Evolutionary conservation across 1,140 invertebrate species (phyloP).

Genomic region (Hyposmocoma kahamanoa): DNA sequence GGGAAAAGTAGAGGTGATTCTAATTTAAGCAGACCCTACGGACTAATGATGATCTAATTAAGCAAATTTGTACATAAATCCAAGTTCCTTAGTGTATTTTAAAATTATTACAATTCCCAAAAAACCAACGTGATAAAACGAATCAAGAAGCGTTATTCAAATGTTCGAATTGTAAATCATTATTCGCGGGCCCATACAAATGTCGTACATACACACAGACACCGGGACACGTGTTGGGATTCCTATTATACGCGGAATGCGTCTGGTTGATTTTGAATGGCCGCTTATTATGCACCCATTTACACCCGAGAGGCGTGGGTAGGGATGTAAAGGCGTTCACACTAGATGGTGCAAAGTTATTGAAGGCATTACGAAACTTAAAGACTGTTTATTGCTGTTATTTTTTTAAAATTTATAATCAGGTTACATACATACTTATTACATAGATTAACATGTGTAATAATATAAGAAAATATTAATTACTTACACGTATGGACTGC

Average conservation of each 20-base stretch:
- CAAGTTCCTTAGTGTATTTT: too few relatives aligned
- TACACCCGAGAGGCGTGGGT: constrained; percentile 39
- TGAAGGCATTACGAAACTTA: background rate
- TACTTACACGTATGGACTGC: too few relatives aligned
- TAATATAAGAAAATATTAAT: too few relatives aligned
- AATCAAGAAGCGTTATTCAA: too few relatives aligned
- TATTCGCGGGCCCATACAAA: constrained; percentile 52
- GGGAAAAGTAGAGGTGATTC: too few relatives aligned
- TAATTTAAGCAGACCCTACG: too few relatives aligned
- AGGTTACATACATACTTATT: background rate
- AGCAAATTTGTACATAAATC: too few relatives aligned
- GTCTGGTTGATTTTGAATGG: constrained; percentile 55
- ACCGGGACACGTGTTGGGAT: constrained; percentile 51
- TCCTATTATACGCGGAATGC: constrained; percentile 53
- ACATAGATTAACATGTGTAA: background rate
- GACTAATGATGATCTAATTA: too few relatives aligned
- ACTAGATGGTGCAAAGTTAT: background rate
- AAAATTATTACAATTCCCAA: too few relatives aligned
- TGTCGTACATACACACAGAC: constrained; percentile 35
- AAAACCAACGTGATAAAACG: too few relatives aligned
- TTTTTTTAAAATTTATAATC: background rate
- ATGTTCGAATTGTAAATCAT: constrained; percentile 59
- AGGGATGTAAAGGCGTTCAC: constrained; percentile 3
- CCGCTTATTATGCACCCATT: constrained; percentile 66
- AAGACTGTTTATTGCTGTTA: background rate